Evolutionary conservation across 2,797 vertebrate species (phyloP).

Genomic region (Setipinna tenuifilis): DNA sequence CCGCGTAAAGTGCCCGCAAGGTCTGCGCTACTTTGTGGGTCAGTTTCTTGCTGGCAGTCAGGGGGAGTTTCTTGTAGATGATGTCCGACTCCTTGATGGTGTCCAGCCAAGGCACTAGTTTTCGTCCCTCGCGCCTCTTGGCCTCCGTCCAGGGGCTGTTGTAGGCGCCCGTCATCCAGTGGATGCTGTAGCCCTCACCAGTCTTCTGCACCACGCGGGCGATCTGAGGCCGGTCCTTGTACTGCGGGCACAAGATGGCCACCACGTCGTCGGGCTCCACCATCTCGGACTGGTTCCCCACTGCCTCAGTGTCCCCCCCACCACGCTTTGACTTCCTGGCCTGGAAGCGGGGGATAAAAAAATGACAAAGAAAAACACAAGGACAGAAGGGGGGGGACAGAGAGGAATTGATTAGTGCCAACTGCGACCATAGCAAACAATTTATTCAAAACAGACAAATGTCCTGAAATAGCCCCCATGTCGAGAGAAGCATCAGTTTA

Average conservation of each 20-base stretch:
- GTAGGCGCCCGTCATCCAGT: slow-evolving; percentile 99
- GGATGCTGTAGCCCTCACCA: slow-evolving; percentile 90
- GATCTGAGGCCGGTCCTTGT: slow-evolving; percentile 97
- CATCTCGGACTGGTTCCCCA: slow-evolving; percentile 91
- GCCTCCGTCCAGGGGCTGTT: slow-evolving; percentile 96
- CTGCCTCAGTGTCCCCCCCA: slow-evolving; percentile 88
- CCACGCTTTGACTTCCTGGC: slow-evolving; percentile 77
- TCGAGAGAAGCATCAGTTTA: not conserved
- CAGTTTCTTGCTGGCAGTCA: slow-evolving; percentile 99
- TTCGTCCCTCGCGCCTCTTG: slow-evolving; percentile 96
- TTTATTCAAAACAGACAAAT: not conserved
- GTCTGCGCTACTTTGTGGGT: slow-evolving; percentile 97
- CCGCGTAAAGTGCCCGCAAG: slow-evolving; percentile 96
- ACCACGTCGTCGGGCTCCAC: slow-evolving; percentile 95
- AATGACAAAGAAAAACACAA: not conserved
- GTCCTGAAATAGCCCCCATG: not conserved
- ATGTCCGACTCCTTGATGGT: slow-evolving; percentile 99
- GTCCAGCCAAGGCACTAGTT: slow-evolving; percentile 99
- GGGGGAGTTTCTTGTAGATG: slow-evolving; percentile 98
- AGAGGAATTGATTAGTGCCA: not conserved
- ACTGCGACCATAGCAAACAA: not conserved
- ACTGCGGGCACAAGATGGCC: slow-evolving; percentile 96
- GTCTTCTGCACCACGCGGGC: slow-evolving; percentile 95
- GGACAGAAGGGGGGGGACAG: not conserved
- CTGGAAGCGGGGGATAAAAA: slow-evolving; percentile 25